Percentiles rank a stretch among this genome's conserved stretches.
Evolutionary conservation across 2,797 vertebrate species (phyloP).

Genomic region (Acestrorhynchus altus): DNA sequence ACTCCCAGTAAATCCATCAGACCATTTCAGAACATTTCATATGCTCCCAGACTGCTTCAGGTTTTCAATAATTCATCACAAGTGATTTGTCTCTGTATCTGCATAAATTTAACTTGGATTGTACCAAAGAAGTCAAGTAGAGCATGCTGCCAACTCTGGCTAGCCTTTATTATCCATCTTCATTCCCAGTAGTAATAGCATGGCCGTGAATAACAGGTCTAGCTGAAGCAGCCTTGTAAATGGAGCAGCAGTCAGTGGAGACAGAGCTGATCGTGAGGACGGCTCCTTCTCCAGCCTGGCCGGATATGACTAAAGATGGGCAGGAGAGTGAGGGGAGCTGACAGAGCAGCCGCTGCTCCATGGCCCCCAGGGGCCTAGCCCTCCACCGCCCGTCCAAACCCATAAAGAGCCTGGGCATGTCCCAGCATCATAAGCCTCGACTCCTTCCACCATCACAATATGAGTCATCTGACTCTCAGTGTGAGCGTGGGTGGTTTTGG

Average conservation of each 20-base stretch:
- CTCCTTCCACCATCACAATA: constrained; percentile 31
- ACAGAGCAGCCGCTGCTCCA: constrained; percentile 6
- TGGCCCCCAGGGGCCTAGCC: background rate
- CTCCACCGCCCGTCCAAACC: constrained; percentile 10
- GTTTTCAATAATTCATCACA: background rate
- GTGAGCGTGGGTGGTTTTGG: constrained; percentile 12
- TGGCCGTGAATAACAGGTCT: background rate
- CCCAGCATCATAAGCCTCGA: constrained; percentile 20
- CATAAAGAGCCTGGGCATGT: constrained; percentile 31
- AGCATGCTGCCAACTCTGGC: background rate
- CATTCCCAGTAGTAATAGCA: background rate
- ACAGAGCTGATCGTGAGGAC: background rate
- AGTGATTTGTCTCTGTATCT: background rate
- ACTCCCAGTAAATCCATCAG: background rate
- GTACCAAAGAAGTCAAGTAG: background rate
- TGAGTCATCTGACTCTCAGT: constrained; percentile 50
- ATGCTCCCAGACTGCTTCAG: background rate
- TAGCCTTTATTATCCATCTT: background rate
- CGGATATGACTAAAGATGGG: constrained; percentile 12
- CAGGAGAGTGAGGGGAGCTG: constrained; percentile 15
- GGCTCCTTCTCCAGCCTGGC: constrained; percentile 10
- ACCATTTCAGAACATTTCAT: background rate
- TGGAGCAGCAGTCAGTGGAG: constrained; percentile 9
- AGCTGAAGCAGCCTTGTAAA: background rate
- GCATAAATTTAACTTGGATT: background rate